A percentile compares a stretch with the other conserved stretches of the same genome.
These are phyloP conservation scores for Tetropium fuscum DNA, from an alignment of 2,888 invertebrate species.

Conservation along the genomic window DNA sequence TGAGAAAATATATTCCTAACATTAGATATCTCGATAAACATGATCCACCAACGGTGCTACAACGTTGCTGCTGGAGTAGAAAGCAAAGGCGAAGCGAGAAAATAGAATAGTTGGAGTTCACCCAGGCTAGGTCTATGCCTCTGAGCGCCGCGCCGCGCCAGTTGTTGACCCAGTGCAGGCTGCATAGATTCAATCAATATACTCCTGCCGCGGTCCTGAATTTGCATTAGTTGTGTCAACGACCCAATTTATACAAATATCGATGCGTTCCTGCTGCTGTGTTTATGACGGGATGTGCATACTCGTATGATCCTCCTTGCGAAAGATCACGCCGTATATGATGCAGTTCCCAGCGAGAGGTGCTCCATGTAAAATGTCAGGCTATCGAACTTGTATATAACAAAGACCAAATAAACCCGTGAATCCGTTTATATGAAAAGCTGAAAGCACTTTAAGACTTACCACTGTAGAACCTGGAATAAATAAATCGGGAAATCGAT, in stretches of 20 bases:
- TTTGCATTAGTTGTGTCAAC: constrained; percentile 32
- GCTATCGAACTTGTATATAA: no score
- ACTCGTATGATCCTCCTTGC: no score
- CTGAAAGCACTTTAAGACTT: no score
- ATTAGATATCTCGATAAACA: not conserved
- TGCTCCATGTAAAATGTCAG: no score
- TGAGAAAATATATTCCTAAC: no score
- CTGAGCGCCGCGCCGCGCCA: constrained; percentile 22
- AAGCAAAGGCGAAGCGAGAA: constrained; percentile 4
- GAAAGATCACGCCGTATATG: no score
- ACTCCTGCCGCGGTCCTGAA: constrained; percentile 35
- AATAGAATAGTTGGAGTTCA: constrained; percentile 17
- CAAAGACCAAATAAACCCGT: no score
- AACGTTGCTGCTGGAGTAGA: not conserved
- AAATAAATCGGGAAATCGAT: no score
- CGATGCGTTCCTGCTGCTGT: constrained; percentile 1
- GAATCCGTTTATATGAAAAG: no score
- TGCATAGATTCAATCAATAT: constrained; percentile 45
- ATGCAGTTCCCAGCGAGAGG: no score
- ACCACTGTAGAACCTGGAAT: no score
- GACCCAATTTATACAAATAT: constrained; percentile 9
- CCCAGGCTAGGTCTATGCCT: constrained; percentile 16
- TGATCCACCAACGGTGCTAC: not conserved
- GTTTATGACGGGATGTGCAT: no score
- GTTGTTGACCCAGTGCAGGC: constrained; percentile 45